phyloP scores from a whole-genome alignment of 2,888 invertebrate genomes.

The Anoplius nigerrimus region DNA sequence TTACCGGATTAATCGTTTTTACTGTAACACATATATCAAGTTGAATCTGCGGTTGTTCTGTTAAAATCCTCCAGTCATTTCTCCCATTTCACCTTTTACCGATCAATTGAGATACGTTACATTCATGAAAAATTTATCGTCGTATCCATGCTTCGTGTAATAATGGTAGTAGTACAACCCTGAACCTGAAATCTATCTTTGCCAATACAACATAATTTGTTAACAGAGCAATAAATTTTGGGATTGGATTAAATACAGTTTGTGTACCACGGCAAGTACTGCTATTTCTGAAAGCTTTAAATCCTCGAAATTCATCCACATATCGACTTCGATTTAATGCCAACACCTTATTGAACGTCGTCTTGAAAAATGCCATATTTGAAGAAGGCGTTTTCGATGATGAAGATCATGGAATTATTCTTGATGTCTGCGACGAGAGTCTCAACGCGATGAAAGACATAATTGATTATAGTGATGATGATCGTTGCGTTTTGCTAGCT shows the following conservation, averaged over 20 bases:
- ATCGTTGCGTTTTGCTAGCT: conserved; percentile 26
- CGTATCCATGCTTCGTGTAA: no score
- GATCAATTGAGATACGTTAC: no score
- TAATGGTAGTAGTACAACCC: no score
- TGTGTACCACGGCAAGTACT: conserved; percentile 41
- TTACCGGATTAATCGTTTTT: no score
- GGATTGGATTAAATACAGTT: conserved; percentile 27
- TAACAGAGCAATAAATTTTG: conserved; percentile 40
- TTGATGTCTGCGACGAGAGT: conserved; percentile 34
- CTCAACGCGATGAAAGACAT: conserved; percentile 40
- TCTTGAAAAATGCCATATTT: conserved; percentile 20
- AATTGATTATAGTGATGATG: conserved; percentile 40
- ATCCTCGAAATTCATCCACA: conserved; percentile 19
- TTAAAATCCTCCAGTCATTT: no score
- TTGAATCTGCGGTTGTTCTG: no score
- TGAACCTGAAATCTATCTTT: no score
- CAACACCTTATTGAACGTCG: conserved; percentile 33
- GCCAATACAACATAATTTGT: neutral
- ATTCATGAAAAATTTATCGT: no score
- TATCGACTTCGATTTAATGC: conserved; percentile 29
- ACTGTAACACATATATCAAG: no score
- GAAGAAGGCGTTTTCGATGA: conserved; percentile 3
- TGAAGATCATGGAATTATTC: conserved; percentile 16
- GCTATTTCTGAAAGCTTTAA: conserved; percentile 37
- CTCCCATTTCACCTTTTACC: no score